Evolutionary conservation across 2,113 vertebrate species (phyloP).

Genomic region (Cacatua alba): DNA sequence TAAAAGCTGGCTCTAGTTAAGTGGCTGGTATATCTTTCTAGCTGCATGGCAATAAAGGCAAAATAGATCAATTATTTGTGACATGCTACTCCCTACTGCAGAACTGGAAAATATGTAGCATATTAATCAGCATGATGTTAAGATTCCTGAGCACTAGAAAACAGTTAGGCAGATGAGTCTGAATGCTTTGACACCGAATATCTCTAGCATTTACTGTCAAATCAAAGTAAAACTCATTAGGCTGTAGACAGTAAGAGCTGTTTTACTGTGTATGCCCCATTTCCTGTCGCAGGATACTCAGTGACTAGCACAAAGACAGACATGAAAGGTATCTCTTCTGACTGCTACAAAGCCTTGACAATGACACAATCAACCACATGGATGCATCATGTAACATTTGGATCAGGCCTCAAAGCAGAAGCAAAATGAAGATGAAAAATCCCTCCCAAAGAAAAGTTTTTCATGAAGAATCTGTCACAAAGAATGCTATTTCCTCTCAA

Average conservation of each 20-base stretch:
- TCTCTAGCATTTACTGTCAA: not conserved
- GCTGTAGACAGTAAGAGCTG: not conserved
- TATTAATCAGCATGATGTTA: not conserved
- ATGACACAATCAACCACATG: not conserved
- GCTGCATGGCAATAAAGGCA: not conserved
- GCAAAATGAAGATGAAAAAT: not conserved
- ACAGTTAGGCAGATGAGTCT: not conserved
- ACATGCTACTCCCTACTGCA: not conserved
- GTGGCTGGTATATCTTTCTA: not conserved
- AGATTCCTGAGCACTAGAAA: not conserved
- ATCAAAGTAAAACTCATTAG: not conserved
- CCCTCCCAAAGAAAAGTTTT: not conserved
- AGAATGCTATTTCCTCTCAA: not conserved
- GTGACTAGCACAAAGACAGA: not conserved
- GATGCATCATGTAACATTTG: not conserved
- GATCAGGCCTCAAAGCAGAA: not conserved
- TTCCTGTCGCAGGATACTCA: not conserved
- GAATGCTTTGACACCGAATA: not conserved
- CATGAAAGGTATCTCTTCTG: not conserved
- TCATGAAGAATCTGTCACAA: not conserved
- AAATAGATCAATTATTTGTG: not conserved
- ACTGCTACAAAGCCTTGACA: not conserved
- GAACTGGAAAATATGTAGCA: not conserved
- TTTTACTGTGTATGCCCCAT: not conserved
- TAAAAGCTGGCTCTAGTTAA: slow-evolving; percentile 18